Conservation (phyloP, 1,140 invertebrate species). For the Cydia pomonella region DNA sequence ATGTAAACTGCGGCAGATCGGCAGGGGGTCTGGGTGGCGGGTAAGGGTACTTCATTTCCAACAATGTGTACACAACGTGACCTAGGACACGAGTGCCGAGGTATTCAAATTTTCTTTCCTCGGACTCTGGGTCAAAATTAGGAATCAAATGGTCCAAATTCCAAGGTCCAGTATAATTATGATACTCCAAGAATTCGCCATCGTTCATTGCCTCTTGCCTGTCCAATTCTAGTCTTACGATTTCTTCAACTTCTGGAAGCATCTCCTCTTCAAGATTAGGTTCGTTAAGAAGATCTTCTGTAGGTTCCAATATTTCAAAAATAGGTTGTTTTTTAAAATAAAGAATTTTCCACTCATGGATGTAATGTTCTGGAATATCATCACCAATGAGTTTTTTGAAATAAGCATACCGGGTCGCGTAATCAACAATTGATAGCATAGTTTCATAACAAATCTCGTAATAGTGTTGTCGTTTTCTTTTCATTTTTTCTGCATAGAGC, state of each 20-base stretch:
- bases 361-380: slow-evolving; percentile 71
- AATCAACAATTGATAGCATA: slow-evolving; percentile 78
- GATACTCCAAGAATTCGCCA: slow-evolving; percentile 71
- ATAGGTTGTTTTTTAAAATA: slow-evolving; percentile 80
- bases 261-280: slow-evolving; percentile 49
- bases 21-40: slow-evolving; percentile 59
- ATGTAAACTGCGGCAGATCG: slow-evolving; percentile 63
- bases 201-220: slow-evolving; percentile 69
- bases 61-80: slow-evolving; percentile 80
- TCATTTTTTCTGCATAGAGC: slow-evolving; percentile 76
- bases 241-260: slow-evolving; percentile 55
- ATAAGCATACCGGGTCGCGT: slow-evolving; percentile 77
- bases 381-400: slow-evolving; percentile 70
- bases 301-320: slow-evolving; percentile 68
- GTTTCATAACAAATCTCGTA: slow-evolving; percentile 78
- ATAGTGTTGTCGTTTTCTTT: slow-evolving; percentile 68
- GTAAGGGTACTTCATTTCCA: slow-evolving; percentile 81
- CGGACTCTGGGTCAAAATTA: slow-evolving; percentile 67
- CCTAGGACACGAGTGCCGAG: slow-evolving; percentile 78
- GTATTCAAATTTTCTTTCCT: slow-evolving; percentile 70
- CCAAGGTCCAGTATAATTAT: slow-evolving; percentile 71
- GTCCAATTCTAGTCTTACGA: slow-evolving; percentile 62
- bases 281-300: slow-evolving; percentile 65
- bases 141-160: slow-evolving; percentile 62
- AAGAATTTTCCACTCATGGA: slow-evolving; percentile 79